phyloP scores from a whole-genome alignment of 2,797 vertebrate species.

The Poeciliopsis gracilis region DNA sequence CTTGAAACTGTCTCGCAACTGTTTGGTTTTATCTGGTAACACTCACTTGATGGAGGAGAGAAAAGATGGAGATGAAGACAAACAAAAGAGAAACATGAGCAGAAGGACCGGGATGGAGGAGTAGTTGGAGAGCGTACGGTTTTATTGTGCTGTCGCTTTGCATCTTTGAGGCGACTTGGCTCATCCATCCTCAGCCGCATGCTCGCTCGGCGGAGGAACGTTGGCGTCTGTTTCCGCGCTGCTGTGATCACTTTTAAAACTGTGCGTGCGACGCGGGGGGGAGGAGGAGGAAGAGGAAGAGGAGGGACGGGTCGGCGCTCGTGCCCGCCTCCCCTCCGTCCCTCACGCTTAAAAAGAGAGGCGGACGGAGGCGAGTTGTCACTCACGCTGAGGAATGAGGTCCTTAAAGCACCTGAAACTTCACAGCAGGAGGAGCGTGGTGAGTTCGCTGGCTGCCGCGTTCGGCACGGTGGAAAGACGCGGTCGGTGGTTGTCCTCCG shows the following conservation, averaged over 20 bases:
- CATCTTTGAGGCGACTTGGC: slow-evolving; percentile 35
- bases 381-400: slow-evolving; percentile 77
- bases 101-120: slow-evolving; percentile 48
- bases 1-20: slow-evolving; percentile 56
- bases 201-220: slow-evolving; percentile 14
- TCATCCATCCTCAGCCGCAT: slow-evolving; percentile 41
- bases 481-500: neutral
- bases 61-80: slow-evolving; percentile 12
- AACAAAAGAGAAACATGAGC: slow-evolving; percentile 18
- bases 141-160: slow-evolving; percentile 21
- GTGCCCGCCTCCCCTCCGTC: slow-evolving; percentile 53
- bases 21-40: slow-evolving; percentile 50
- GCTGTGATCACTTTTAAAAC: slow-evolving; percentile 58
- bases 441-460: slow-evolving; percentile 72
- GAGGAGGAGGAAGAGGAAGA: slow-evolving; percentile 42
- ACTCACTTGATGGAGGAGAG: slow-evolving; percentile 51
- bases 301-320: slow-evolving; percentile 49
- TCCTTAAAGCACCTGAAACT: slow-evolving; percentile 86
- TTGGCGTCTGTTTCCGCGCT: slow-evolving; percentile 48
- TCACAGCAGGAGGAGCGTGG: slow-evolving; percentile 81
- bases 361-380: slow-evolving; percentile 52
- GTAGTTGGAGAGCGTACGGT: slow-evolving; percentile 38
- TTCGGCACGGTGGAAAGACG: slow-evolving; percentile 1
- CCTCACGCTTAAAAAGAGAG: slow-evolving; percentile 72
- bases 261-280: slow-evolving; percentile 34